A percentile compares a stretch with the other conserved stretches of the same genome.
phyloP scores from a whole-genome alignment of 2,888 invertebrate species.

The Athetis lepigone region DNA sequence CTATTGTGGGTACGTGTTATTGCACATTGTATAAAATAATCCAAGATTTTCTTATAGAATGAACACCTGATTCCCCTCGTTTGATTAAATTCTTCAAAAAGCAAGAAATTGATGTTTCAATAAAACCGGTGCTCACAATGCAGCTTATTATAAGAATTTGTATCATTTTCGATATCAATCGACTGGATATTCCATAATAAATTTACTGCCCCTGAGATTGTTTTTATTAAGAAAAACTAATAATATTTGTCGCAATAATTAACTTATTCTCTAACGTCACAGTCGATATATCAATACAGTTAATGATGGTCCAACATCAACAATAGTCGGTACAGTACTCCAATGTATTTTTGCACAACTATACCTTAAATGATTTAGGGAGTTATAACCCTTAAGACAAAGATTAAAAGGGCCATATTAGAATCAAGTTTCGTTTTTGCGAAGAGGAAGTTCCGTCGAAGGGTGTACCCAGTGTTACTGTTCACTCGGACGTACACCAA shows the following conservation, averaged over 20 bases:
- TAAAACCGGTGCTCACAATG: neutral
- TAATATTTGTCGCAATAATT: constrained; percentile 62
- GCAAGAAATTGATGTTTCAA: constrained; percentile 18
- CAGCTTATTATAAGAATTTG: neutral
- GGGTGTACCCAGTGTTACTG: constrained; percentile 72
- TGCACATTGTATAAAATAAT: constrained; percentile 43
- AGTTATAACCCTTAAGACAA: accelerated
- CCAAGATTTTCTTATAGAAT: constrained; percentile 10
- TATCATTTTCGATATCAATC: neutral
- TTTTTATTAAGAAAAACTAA: constrained; percentile 39
- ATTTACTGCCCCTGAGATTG: constrained; percentile 21
- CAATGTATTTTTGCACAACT: constrained; percentile 50
- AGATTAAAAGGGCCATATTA: constrained; percentile 25
- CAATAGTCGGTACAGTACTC: constrained; percentile 68
- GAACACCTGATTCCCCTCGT: constrained; percentile 9
- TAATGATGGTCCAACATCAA: constrained; percentile 81
- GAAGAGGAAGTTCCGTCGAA: constrained; percentile 45
- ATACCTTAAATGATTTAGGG: neutral
- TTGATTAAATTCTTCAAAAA: constrained; percentile 14
- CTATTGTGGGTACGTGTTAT: constrained; percentile 47
- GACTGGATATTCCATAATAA: neutral
- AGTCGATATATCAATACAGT: constrained; percentile 81
- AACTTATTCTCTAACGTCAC: constrained; percentile 71
- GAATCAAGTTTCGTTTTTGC: neutral
- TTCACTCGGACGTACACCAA: constrained; percentile 82